phyloP scores from a whole-genome alignment of 1,140 invertebrate genomes.

The Acromyrmex charruanus region DNA sequence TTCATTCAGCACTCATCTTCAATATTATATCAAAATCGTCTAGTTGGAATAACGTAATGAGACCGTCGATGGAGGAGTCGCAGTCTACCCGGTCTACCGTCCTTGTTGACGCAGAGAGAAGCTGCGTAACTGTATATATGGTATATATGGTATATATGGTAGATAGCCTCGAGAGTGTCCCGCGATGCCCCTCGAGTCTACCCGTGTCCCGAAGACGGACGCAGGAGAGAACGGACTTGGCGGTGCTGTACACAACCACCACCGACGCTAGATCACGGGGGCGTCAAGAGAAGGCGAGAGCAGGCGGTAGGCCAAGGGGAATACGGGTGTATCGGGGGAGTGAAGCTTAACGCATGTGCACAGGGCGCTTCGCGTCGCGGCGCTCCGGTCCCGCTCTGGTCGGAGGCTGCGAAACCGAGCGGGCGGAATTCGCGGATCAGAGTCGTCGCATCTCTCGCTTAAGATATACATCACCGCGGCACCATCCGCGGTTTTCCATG shows the following conservation, averaged over 20 bases:
- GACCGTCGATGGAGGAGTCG: neutral
- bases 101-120: slow-evolving; percentile 84
- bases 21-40: neutral
- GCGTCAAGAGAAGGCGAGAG: slow-evolving; percentile 74
- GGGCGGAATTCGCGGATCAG: slow-evolving; percentile 85
- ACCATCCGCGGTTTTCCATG: slow-evolving; percentile 72
- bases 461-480: slow-evolving; percentile 78
- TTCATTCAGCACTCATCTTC: neutral
- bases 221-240: slow-evolving; percentile 50
- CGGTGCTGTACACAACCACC: slow-evolving; percentile 72
- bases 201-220: slow-evolving; percentile 45
- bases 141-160: slow-evolving; percentile 68
- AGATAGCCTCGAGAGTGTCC: slow-evolving; percentile 59
- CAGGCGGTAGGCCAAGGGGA: slow-evolving; percentile 54
- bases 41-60: neutral
- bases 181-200: slow-evolving; percentile 45
- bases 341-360: slow-evolving; percentile 86
- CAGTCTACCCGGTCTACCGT: neutral
- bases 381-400: slow-evolving; percentile 82
- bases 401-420: slow-evolving; percentile 85
- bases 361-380: slow-evolving; percentile 85
- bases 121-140: slow-evolving; percentile 75
- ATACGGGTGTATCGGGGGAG: slow-evolving; percentile 71
- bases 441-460: slow-evolving; percentile 85
- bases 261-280: slow-evolving; percentile 79